Evolutionary conservation across 1,140 invertebrate species (phyloP).

Genomic region (Brachionus rotundiformis): DNA sequence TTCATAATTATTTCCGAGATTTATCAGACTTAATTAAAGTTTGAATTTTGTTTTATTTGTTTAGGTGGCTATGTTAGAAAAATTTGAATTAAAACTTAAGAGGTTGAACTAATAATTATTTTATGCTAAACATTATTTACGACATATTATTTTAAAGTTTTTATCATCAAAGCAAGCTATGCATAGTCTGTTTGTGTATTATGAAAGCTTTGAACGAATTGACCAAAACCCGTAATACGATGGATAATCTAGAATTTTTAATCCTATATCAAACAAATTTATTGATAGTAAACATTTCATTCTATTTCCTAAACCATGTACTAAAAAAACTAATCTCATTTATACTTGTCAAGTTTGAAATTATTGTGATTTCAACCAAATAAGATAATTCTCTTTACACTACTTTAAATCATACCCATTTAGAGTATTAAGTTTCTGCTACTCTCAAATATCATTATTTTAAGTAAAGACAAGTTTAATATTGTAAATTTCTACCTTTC

Average conservation of each 20-base stretch:
- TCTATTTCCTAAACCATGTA: not conserved
- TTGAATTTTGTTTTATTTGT: not conserved
- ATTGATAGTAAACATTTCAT: conserved; percentile 29
- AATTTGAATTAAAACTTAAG: not conserved
- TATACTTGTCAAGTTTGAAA: conserved; percentile 18
- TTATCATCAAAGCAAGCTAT: not conserved
- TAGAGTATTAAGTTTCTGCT: conserved; percentile 10
- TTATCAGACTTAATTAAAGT: not conserved
- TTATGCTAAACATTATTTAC: not conserved
- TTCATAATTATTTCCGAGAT: not conserved
- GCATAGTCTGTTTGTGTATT: not conserved
- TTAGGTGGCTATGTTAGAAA: not conserved
- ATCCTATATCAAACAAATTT: conserved; percentile 32
- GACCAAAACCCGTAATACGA: not conserved
- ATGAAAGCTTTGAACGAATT: not conserved
- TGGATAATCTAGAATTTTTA: conserved; percentile 34
- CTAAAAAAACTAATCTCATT: conserved; percentile 16
- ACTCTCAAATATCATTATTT: not conserved
- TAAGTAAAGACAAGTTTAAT: not conserved
- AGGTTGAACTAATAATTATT: not conserved
- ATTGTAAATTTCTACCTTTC: not conserved
- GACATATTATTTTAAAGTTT: not conserved
- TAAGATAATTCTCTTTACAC: conserved; percentile 20
- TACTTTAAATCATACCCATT: conserved; percentile 22
- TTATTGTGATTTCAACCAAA: not conserved